Percentiles rank a stretch among this genome's conserved stretches.
Conservation (phyloP, 2,888 invertebrate species). For the Phragmatobia fuliginosa region DNA sequence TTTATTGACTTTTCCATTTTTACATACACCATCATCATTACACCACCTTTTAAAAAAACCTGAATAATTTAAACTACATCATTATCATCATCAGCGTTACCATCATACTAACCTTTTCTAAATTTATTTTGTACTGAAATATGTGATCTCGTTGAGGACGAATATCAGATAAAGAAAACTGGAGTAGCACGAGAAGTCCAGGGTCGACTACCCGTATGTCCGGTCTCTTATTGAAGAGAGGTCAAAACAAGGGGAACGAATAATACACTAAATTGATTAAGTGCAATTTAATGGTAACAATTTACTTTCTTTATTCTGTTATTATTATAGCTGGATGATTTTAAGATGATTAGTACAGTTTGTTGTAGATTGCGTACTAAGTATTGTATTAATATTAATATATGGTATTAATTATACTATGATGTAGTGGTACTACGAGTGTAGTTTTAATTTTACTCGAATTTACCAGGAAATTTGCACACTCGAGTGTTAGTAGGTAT, state of each 20-base stretch:
- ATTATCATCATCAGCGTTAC: not conserved
- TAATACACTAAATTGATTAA: not conserved
- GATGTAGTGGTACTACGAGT: no score
- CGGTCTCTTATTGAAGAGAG: not conserved
- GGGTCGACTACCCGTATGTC: not conserved
- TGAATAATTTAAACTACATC: not conserved
- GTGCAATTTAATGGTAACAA: not conserved
- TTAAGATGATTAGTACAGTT: not conserved
- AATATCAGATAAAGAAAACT: not conserved
- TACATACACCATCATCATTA: no score
- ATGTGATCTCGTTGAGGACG: no score
- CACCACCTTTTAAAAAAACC: no score
- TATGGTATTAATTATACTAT: no score
- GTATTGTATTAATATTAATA: not conserved
- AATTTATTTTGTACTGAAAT: no score
- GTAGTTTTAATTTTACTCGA: no score
- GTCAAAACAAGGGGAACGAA: not conserved
- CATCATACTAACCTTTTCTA: not conserved
- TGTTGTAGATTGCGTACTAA: not conserved
- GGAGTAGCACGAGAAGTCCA: no score
- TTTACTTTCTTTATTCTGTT: not conserved
- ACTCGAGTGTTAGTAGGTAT: not conserved
- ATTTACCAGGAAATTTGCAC: no score
- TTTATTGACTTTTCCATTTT: no score
- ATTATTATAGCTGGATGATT: not conserved